A percentile compares a stretch with the other conserved stretches of the same genome.
phyloP scores from a whole-genome alignment of 2,797 vertebrate species.

The Phataginus tricuspis region DNA sequence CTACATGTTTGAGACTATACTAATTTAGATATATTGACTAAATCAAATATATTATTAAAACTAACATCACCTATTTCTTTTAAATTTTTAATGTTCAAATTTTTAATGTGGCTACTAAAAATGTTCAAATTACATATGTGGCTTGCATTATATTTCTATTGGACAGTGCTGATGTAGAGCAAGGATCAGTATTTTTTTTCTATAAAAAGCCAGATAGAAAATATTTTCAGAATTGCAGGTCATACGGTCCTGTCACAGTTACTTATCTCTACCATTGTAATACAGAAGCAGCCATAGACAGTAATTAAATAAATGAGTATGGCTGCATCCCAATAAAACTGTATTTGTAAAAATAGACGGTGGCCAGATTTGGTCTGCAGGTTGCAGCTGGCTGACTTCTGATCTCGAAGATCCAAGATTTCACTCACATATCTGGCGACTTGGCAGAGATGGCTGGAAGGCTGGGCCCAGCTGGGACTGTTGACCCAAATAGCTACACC shows the following conservation, averaged over 20 bases:
- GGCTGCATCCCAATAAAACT: not conserved
- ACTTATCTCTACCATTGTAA: not conserved
- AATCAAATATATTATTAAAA: not conserved
- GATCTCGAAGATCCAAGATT: not conserved
- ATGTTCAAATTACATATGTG: not conserved
- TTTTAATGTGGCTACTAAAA: not conserved
- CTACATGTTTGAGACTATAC: not conserved
- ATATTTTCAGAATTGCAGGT: not conserved
- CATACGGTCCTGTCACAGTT: not conserved
- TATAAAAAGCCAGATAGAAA: not conserved
- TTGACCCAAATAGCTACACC: not conserved
- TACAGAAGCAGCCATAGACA: not conserved
- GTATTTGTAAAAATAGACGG: not conserved
- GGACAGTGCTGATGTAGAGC: not conserved
- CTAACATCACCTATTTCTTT: constrained; percentile 21
- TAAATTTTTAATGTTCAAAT: constrained; percentile 18
- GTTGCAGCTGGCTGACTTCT: not conserved
- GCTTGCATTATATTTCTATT: not conserved
- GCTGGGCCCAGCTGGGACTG: not conserved
- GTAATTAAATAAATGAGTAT: not conserved
- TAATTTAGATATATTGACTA: not conserved
- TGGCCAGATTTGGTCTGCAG: constrained; percentile 9
- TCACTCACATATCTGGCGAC: not conserved
- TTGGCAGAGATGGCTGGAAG: not conserved
- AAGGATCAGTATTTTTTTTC: not conserved